Evolutionary conservation across 2,797 vertebrate genomes (phyloP), one percentile per base, ranked within the genome.

Genomic region (Coluber constrictor): DNA sequence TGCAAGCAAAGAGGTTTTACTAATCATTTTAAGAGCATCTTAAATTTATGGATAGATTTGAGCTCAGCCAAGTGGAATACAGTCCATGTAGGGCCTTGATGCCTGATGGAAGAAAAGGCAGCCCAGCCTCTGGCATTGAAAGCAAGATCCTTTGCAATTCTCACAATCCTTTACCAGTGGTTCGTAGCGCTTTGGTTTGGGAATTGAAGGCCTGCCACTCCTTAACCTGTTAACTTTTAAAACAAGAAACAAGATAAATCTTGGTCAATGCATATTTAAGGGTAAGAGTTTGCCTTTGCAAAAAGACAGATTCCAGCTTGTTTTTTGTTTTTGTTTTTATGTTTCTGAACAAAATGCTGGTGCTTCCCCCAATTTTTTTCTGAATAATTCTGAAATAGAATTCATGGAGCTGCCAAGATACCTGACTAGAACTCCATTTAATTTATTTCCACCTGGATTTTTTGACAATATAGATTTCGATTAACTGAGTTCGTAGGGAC

Each of bases 1-100:
- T 63, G 51, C 59, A 37, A 90, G 47, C 61, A 60, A 56, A 79
- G 8, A 43, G 18, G 51, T 51, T 83, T 87, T 92, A 3, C 54
- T 70, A 88, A 70, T 29, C 91, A 61, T 86, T 18, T 9, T 70
- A 27, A 70, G 9, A 59, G 25, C 79, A 37, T 54, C 25, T 89
- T 83, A 51, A 83, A 83, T 92, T 92, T 92, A 88, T 32, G 63
- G 54, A n/a, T 10, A 11, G 87, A 61, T 57, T 92, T 92, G 55
- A 37, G 23, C 15, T 16, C 29, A 54, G 20, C 12, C 57, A 83
- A 60, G 51, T 25, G 12, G 63, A 32, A 47, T n/a, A 87, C 54
- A 23, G 20, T 79, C 70, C 18, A 23, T 79, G 8, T 79, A 79
- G 32, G 32, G 18, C 32, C 3, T 79, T 79, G 70, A 79, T 79